Evolutionary conservation across 2,888 invertebrate genomes (phyloP), one percentile per base, ranked within the genome.

Genomic region (Drosophila algonquin): DNA sequence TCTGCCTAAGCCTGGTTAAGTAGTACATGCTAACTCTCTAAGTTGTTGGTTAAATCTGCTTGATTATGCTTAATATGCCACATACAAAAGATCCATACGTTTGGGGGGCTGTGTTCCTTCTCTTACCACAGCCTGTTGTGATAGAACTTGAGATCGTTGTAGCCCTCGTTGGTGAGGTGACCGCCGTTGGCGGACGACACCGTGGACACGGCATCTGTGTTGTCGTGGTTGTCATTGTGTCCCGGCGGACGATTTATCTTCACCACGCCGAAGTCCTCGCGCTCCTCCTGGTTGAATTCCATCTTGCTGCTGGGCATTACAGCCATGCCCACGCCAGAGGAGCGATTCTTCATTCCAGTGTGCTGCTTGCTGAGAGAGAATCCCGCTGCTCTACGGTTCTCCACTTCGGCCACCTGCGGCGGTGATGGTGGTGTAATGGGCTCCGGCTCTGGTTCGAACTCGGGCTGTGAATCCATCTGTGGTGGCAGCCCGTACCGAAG

Each of bases 81-180:
- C 73, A 82, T 85, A 85, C 64, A 81, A 81, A 80, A 81, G 67
- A 54, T 65, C 52, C 75, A 46, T n/a, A n/a, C n/a, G n/a, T n/a
- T n/a, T 45, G 32, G 57, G 57, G 3, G 40, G 40, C 40, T 52
- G 12, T 68, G 7, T 45, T 14, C 35, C 7, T 6, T 2, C 9
- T 40, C 86, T 88, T 95, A 96, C 96, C 96, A 96, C 82, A 96
- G 93, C 81, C 95, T 95, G 85, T 95, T 96, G 92, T 96, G 96
- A 91, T 95, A 95, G 92, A 95, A 96, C 90, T 96, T 96, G 50
- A 96, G 93, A 92, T 96, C 96, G 81, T 96, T 94, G 91, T 94
- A 95, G 50, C 95, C 95, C 85, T 94, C 94, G 55, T 94, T 94
- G 21, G 95, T 95, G 68, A 93, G 92, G 55, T 40, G 40, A 4